Base-by-base conservation (phyloP, 1,140 invertebrate species). In the Apis cerana region DNA sequence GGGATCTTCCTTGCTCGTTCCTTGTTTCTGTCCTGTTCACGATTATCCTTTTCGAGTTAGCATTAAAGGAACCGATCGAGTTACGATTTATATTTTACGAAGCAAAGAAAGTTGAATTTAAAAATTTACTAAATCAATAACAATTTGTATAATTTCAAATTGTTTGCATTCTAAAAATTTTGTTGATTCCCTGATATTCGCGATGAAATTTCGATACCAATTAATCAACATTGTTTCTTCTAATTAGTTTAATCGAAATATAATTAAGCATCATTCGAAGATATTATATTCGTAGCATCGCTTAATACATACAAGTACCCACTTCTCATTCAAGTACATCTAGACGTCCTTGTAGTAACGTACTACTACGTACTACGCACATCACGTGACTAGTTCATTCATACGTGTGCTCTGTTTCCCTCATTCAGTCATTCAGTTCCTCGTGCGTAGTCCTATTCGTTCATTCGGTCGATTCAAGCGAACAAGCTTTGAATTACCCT, bases 381-480 rank as follows among this genome's bases (percentile, higher is more conserved):
- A 74, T 76, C 88, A 89, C 88, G 90, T 90, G 90, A 88, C 85
- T 85, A 76, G 82, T 86, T 82, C 89, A 90, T 89, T 91, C 89
- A 89, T 71, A 61, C 33, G 69, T 58, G 33, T 75, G 67, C 79
- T 68, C 84, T 64, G 50, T 62, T 69, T 43, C 69, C 27, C 68
- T 72, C 67, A 43, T 72, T 78, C 61, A 21, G 54, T 12, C n/a
- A 62, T 80, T 82, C 75, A 58, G 23, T 85, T 81, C 59, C 70
- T 62, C 75, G 56, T 68, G 15, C 70, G 10, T 65, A 50, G n/a
- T 52, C 75, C 85, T 80, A 75, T 70, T 50, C 82, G 59, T 54
- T 86, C 84, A 89, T 90, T 88, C 88, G 88, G 75, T 87, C 59
- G 54, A 21, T 70, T 81, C 59, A 48, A 43, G 23, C 67, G 54